Percentiles rank a stretch among this genome's conserved stretches.
Conservation (phyloP, 2,113 vertebrate species). For the Rhinolophus ferrumequinum region DNA sequence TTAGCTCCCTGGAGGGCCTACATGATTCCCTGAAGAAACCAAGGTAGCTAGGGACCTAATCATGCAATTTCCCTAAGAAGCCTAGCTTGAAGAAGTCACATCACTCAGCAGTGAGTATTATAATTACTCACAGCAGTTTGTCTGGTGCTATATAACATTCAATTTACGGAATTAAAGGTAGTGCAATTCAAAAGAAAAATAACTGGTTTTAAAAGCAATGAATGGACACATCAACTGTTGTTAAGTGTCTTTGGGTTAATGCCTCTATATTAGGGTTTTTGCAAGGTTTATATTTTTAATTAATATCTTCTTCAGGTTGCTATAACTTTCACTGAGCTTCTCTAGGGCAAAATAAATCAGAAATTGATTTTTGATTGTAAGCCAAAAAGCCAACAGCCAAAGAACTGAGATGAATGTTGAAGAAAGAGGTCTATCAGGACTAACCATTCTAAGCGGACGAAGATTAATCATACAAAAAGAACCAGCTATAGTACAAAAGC, state of each 20-base stretch:
- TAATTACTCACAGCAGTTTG: conserved; percentile 72
- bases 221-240: neutral
- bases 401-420: neutral
- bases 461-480: neutral
- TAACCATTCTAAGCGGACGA: neutral
- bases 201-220: conserved; percentile 17
- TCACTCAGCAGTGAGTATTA: conserved; percentile 37
- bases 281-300: conserved; percentile 38
- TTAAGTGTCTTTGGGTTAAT: neutral
- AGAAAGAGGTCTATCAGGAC: neutral
- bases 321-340: neutral
- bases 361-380: conserved; percentile 8
- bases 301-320: conserved; percentile 16
- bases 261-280: neutral
- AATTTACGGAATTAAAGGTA: conserved; percentile 66
- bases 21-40: conserved; percentile 2
- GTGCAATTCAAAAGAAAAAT: conserved; percentile 56
- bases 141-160: conserved; percentile 43
- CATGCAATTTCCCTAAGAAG: conserved; percentile 46
- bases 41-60: neutral
- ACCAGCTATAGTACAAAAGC: neutral
- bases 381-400: neutral
- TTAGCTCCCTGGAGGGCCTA: conserved; percentile 47
- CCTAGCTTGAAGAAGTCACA: conserved; percentile 15
- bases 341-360: conserved; percentile 22